Evolutionary conservation across 2,888 invertebrate species (phyloP).

Genomic region (Oscheius sp.): DNA sequence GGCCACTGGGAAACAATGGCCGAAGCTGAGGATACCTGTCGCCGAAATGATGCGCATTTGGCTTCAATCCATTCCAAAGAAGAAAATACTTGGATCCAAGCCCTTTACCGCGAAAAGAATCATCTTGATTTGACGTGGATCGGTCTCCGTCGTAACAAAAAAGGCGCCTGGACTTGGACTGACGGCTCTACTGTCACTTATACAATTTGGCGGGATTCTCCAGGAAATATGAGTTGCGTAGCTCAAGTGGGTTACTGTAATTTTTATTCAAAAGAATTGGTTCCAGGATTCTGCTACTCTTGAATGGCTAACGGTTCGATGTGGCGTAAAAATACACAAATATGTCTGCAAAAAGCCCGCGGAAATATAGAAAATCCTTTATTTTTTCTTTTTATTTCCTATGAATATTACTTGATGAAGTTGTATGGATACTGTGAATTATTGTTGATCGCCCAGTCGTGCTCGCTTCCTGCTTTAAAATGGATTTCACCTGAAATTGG

Average conservation of each 20-base stretch:
- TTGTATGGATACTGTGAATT: no score
- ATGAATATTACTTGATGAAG: neutral
- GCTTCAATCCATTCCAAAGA: conserved; percentile 15
- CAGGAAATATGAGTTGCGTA: conserved; percentile 18
- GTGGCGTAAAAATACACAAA: conserved; percentile 14
- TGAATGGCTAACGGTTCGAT: conserved; percentile 21
- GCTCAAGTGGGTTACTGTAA: neutral
- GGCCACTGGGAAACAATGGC: conserved; percentile 26
- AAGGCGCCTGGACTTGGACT: conserved; percentile 3
- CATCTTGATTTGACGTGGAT: conserved; percentile 5
- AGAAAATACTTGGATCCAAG: conserved; percentile 13
- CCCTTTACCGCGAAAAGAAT: conserved; percentile 4
- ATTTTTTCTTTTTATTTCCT: neutral
- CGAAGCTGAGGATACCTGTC: conserved; percentile 17
- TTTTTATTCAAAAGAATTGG: neutral
- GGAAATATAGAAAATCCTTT: neutral
- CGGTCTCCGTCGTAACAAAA: neutral
- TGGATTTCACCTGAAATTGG: no score
- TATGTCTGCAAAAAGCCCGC: conserved; percentile 22
- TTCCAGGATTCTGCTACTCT: conserved; percentile 5
- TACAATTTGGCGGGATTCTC: neutral
- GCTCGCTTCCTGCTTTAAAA: no score
- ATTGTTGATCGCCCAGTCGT: no score
- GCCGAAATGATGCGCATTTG: conserved; percentile 8
- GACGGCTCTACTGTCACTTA: conserved; percentile 7